Percentiles rank a stretch among this genome's conserved stretches.
Evolutionary conservation across 2,797 vertebrate species (phyloP).

Genomic region (Taenioides sp.): DNA sequence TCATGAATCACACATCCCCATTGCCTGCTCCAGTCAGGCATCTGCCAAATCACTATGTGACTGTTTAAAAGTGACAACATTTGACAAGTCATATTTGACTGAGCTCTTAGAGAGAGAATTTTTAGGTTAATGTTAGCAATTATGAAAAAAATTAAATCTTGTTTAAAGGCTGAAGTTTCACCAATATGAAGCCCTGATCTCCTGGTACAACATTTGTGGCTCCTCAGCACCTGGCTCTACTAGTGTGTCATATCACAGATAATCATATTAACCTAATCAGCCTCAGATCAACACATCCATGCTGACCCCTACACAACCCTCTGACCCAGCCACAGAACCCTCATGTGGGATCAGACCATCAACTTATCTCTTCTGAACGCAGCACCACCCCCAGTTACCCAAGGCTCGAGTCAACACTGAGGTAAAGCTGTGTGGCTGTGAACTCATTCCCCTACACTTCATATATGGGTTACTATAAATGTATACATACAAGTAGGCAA

Average conservation of each 20-base stretch:
- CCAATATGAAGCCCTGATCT: constrained; percentile 15
- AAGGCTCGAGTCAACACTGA: not conserved
- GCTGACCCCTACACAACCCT: constrained; percentile 50
- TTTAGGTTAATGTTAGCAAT: not conserved
- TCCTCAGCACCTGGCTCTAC: constrained; percentile 57
- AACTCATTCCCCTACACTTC: constrained; percentile 38
- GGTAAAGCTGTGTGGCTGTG: constrained; percentile 19
- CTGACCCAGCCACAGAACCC: constrained; percentile 54
- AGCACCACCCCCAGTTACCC: constrained; percentile 39
- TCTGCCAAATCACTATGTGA: not conserved
- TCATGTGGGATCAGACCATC: constrained; percentile 47
- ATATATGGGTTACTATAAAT: not conserved
- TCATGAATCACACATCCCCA: not conserved
- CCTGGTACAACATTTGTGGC: constrained; percentile 4
- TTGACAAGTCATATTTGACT: too few relatives aligned
- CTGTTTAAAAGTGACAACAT: not conserved
- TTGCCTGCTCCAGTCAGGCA: not conserved
- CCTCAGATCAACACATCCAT: constrained; percentile 64
- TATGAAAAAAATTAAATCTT: not conserved
- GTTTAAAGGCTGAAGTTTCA: not conserved
- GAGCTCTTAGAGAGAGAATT: not conserved
- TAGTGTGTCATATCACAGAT: constrained; percentile 63
- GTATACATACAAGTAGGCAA: not conserved
- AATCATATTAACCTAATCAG: constrained; percentile 71
- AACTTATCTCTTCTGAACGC: constrained; percentile 50